A percentile compares a stretch with the other conserved stretches of the same genome.
Conservation (phyloP, 2,888 invertebrate species). For the Copidosoma aretas region DNA sequence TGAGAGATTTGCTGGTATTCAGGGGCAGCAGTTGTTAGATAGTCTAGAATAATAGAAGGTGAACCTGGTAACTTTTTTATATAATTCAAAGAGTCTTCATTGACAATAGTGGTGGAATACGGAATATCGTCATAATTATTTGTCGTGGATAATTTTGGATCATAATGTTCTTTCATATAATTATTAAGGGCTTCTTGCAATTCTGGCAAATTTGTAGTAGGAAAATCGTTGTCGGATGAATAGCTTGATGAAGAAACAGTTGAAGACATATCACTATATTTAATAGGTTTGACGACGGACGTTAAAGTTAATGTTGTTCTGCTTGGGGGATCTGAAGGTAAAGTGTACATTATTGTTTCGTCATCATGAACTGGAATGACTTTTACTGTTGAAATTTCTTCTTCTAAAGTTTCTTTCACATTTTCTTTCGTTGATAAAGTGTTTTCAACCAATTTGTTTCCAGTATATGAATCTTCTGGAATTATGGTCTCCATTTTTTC, state of each 20-base stretch:
- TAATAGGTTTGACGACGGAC: not conserved
- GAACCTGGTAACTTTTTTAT: constrained; percentile 1
- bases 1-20: not conserved
- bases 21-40: not conserved
- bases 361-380: constrained; percentile 40
- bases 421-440: not conserved
- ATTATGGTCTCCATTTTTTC: constrained; percentile 24
- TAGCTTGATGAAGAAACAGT: not conserved
- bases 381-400: constrained; percentile 36
- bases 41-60: not conserved
- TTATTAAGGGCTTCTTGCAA: constrained; percentile 34
- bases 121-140: constrained; percentile 30
- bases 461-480: not conserved
- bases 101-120: constrained; percentile 13
- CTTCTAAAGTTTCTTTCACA: not conserved
- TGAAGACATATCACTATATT: not conserved
- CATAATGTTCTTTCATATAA: constrained; percentile 39
- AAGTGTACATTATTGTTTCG: constrained; percentile 23
- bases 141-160: constrained; percentile 26
- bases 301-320: constrained; percentile 10
- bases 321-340: not conserved
- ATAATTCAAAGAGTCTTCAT: not conserved
- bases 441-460: not conserved
- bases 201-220: constrained; percentile 18
- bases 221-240: not conserved